These are phyloP conservation scores for Hypsopygia costalis DNA, from an alignment of 2,888 invertebrate genomes.

Conservation along the genomic window DNA sequence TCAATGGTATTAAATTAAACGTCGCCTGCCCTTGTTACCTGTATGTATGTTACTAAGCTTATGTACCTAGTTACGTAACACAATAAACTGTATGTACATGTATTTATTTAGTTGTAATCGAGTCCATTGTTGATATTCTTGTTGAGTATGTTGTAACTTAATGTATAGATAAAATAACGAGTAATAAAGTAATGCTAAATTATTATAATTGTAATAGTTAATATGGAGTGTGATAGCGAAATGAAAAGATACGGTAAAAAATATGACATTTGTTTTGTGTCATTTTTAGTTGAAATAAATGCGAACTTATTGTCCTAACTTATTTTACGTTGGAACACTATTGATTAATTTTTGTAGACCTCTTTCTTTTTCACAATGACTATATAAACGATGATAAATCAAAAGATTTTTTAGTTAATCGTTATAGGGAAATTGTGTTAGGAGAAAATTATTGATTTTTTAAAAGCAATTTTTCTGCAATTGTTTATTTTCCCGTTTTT, in stretches of 20 bases:
- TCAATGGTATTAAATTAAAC: constrained; percentile 83
- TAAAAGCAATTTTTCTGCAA: too few relatives aligned
- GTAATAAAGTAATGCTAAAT: constrained; percentile 31
- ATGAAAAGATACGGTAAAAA: not conserved
- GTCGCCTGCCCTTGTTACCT: constrained; percentile 29
- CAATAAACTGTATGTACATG: constrained; percentile 24
- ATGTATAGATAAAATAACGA: constrained; percentile 42
- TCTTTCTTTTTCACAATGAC: too few relatives aligned
- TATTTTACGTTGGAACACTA: too few relatives aligned
- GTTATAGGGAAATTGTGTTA: too few relatives aligned
- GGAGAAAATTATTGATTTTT: too few relatives aligned
- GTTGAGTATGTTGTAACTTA: constrained; percentile 75
- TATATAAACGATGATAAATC: too few relatives aligned
- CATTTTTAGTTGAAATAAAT: too few relatives aligned
- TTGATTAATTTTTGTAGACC: too few relatives aligned
- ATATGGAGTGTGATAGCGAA: not conserved
- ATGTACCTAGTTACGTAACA: constrained; percentile 18
- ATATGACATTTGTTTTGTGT: not conserved
- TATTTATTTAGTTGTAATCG: constrained; percentile 65
- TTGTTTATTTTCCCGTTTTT: too few relatives aligned
- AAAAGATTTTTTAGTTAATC: too few relatives aligned
- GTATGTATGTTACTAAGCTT: constrained; percentile 26
- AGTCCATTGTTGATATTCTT: constrained; percentile 80
- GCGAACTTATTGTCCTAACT: too few relatives aligned
- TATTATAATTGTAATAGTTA: constrained; percentile 21